A percentile compares a stretch with the other conserved stretches of the same genome.
Conservation (phyloP, 2,797 vertebrate species). For the Spinibarbus caldwelli region DNA sequence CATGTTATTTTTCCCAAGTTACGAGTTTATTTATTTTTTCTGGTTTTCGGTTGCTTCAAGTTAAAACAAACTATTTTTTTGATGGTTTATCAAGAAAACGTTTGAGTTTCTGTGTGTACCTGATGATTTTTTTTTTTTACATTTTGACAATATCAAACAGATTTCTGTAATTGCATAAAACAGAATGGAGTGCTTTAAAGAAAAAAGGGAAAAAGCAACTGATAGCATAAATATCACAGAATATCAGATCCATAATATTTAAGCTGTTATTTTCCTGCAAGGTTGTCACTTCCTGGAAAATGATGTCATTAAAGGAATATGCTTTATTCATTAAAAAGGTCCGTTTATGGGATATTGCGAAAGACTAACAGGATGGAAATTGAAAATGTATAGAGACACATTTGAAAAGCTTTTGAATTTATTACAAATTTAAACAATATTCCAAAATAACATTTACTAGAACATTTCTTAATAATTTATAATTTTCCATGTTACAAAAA, state of each 20-base stretch:
- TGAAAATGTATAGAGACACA: neutral
- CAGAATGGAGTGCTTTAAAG: neutral
- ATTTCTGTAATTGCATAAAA: neutral
- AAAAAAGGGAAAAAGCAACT: no score
- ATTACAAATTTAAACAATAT: neutral
- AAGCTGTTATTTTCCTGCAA: neutral
- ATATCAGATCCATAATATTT: neutral
- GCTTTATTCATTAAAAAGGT: neutral
- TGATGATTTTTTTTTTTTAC: neutral
- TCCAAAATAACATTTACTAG: neutral
- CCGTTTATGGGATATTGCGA: neutral
- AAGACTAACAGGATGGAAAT: neutral
- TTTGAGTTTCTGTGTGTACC: neutral
- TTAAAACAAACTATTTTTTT: neutral
- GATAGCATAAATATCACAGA: neutral
- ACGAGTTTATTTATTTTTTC: neutral
- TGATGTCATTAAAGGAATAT: neutral
- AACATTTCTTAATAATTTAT: neutral
- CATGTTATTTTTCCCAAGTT: neutral
- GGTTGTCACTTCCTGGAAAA: constrained; percentile 3
- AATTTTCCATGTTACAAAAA: neutral
- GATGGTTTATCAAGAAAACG: neutral
- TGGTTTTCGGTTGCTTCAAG: neutral
- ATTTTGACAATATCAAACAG: no score
- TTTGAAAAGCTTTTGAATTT: neutral